Base-by-base conservation (phyloP, 1,140 invertebrate genomes). In the Stenopsyche tienmushanensis region DNA sequence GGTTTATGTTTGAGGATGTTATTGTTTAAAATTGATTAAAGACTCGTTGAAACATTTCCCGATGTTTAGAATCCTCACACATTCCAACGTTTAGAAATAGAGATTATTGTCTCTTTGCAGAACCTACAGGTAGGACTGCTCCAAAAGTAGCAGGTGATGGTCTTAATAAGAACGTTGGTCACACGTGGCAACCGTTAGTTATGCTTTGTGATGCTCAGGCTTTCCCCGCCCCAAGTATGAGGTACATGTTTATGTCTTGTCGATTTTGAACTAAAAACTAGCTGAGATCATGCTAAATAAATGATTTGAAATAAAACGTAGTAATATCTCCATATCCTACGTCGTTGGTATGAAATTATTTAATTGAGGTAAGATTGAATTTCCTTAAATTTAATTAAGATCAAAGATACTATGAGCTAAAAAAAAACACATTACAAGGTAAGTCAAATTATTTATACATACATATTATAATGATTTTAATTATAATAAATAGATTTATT, bases 131-230 rank as follows among this genome's bases (percentile, higher is more conserved):
- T 79, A 81, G 80, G 68, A 85, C 84, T 23, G 80, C 81, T 24
- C 84, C 85, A 20, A 85, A 83, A 76, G 78, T 86, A 70, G 80
- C 82, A n/a, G 83, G 82, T 39, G 83, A 83, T 72, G 83, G 83
- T 54, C 76, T 82, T 54, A 84, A 82, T 71, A 82, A 82, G 72
- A 77, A 80, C 62, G 72, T 78, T 72, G 79, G 76, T 70, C 41
- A 62, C 53, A 65, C n/a, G 23, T 64, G 42, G 2, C 58, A 57
- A 13, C 49, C 64, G 24, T 66, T 83, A 59, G 82, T 80, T 66
- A 75, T 89, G 53, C 78, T 88, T 42, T 89, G 87, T 72, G 85
- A 87, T 70, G 86, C 85, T 45, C 87, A 89, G 77, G 82, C 82
- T 52, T 85, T 81, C 71, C 85, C 85, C 29, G 77, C 82, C 52